Evolutionary conservation across 2,888 invertebrate species (phyloP), one percentile per base, ranked within the genome.

Genomic region (Sipha maydis): DNA sequence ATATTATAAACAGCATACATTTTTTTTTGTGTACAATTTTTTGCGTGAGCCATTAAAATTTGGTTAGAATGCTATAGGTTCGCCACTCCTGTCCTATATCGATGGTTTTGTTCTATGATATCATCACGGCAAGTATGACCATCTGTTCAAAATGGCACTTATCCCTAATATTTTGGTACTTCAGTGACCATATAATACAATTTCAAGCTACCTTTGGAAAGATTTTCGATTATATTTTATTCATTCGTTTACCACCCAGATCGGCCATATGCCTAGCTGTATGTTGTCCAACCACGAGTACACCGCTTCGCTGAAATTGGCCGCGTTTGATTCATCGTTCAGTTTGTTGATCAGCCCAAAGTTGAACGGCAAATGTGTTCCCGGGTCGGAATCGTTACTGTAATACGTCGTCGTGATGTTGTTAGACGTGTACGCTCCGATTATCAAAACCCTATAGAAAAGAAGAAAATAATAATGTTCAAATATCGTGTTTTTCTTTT

Each of bases 311-410:
- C 93, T 93, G 90, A 93, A 92, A 90, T 93, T 93, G 8, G 92
- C 90, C 0, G 94, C 94, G 25, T 91, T 93, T 3, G 93, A 93
- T 5, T 91, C 90, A 0, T 91, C 91, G 0, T 92, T 92, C 0
- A 94, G 90, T 17, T 93, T 92, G 0, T 92, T 92, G 89, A 95
- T 92, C 90, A 95, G 92, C 90, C 94, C 93, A 89, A 95, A 95
- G 91, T 95, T 95, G 91, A 95, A 95, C 0, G 95, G 94, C 89
- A 95, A 93, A 90, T 95, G 94, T 0, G 94, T 93, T 0, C 94
- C 94, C 0, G 91, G 90, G 91, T 89, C 91, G 5, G 93, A 92
- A 90, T 92, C 93, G 90, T 93, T 92, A 0, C 94, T 94, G 91
- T 95, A 95, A 91, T 94, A 95, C 89, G 93, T 91, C 93, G 95